Base-by-base conservation (phyloP, 2,888 invertebrate species). In the Drosophila barbarae region DNA sequence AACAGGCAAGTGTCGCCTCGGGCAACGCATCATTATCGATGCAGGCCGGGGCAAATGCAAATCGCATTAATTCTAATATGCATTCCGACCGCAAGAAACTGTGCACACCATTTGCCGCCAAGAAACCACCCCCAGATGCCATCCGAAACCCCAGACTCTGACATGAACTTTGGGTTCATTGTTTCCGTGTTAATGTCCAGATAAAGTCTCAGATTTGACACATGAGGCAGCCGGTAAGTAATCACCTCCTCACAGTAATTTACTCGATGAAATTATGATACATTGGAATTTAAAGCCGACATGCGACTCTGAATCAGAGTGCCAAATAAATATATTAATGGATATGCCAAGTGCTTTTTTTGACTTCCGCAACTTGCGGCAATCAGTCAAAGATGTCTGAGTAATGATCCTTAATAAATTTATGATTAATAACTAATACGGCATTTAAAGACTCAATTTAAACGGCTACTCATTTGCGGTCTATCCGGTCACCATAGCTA, bases 11-110 rank as follows among this genome's bases (percentile, higher is more conserved):
- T 59, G 34, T 54, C 57, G 56, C 55, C 74, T 49, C 69, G 61
- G 57, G 69, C 59, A 36, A 47, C 50, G 55, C 68, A 65, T 84
- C 74, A 71, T 76, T 74, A 79, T 71, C 72, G 55, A 68, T 69
- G 69, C 63, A 64, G 59, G 51, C 52, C 30, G 52, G 35, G 42
- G 36, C 68, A 69, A 79, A 79, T 83, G 71, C 70, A 79, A 79
- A 79, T 79, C 80, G 72, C 77, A 79, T 79, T 77, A 77, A 72
- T 80, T 84, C 85, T 79, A 84, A 79, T 85, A 83, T 85, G 72
- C 85, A 71, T 53, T 57, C 64, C 42, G 66, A 85, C 79, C 79
- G 59, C 79, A 79, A 72, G 69, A 74, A 79, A 72, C 84, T 77
- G 69, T 64, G 72, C 77, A 67, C 67, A 76, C 70, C 65, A 73